These are phyloP conservation scores for Nyctereutes procyonoides DNA, from an alignment of 2,113 vertebrate genomes.

Conservation along the genomic window DNA sequence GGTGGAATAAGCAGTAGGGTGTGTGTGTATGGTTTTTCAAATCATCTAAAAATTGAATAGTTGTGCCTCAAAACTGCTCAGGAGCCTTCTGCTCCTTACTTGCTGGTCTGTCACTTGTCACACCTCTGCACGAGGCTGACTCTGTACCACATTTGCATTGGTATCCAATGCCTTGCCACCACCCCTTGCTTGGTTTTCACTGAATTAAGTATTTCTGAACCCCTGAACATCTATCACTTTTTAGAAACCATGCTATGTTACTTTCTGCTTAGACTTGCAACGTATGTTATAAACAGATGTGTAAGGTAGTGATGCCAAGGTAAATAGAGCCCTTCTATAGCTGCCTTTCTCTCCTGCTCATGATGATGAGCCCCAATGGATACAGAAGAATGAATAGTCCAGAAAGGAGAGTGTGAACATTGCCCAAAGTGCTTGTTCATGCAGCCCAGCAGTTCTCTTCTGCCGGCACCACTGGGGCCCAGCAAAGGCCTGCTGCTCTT, in stretches of 20 bases:
- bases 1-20: neutral
- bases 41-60: neutral
- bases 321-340: neutral
- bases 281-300: neutral
- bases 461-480: neutral
- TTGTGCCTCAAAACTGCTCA: neutral
- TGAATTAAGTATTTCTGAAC: neutral
- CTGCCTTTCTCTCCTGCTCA: neutral
- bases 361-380: neutral
- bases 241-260: neutral
- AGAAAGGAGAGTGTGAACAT: neutral
- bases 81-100: no score
- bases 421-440: neutral
- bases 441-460: neutral
- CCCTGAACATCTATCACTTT: neutral
- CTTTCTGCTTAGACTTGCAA: neutral
- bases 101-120: neutral
- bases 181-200: neutral
- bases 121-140: rapidly evolving
- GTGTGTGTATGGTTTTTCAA: neutral
- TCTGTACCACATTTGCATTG: neutral
- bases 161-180: neutral
- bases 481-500: neutral
- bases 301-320: neutral
- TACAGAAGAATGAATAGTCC: neutral